Evolutionary conservation across 2,113 vertebrate species (phyloP).

Genomic region (Micromys minutus): DNA sequence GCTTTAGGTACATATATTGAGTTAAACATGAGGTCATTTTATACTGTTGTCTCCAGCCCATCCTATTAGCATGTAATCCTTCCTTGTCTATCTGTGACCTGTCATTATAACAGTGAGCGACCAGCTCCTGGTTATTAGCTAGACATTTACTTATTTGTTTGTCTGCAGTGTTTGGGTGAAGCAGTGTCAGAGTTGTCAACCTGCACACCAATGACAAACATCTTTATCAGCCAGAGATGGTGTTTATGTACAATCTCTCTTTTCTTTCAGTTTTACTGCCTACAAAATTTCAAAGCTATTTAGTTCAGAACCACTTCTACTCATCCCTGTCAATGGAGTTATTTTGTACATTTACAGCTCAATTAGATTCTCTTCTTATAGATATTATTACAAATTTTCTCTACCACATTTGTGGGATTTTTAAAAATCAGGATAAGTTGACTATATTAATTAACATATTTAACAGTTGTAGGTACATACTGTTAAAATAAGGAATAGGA

Average conservation of each 20-base stretch:
- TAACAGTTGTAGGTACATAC: background rate
- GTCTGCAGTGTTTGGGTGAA: background rate
- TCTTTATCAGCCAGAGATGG: background rate
- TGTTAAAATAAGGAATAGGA: background rate
- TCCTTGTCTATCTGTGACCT: background rate
- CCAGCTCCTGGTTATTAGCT: background rate
- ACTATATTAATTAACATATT: background rate
- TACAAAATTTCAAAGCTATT: background rate
- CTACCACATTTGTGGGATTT: background rate
- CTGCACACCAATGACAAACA: background rate
- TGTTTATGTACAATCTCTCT: background rate
- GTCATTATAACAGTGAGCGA: background rate
- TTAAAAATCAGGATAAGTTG: conserved; percentile 25
- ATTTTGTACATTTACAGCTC: background rate
- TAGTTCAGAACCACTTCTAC: background rate
- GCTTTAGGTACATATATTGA: background rate
- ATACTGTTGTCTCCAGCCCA: background rate
- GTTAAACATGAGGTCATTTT: background rate
- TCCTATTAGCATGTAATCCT: background rate
- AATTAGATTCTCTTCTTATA: background rate
- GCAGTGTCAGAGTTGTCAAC: background rate
- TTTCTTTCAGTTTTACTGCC: background rate
- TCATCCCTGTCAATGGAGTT: background rate
- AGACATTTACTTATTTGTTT: background rate
- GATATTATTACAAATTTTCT: background rate